Percentiles rank a stretch among this genome's conserved stretches.
Conservation (phyloP, 2,113 vertebrate species). For the Sander vitreus region DNA sequence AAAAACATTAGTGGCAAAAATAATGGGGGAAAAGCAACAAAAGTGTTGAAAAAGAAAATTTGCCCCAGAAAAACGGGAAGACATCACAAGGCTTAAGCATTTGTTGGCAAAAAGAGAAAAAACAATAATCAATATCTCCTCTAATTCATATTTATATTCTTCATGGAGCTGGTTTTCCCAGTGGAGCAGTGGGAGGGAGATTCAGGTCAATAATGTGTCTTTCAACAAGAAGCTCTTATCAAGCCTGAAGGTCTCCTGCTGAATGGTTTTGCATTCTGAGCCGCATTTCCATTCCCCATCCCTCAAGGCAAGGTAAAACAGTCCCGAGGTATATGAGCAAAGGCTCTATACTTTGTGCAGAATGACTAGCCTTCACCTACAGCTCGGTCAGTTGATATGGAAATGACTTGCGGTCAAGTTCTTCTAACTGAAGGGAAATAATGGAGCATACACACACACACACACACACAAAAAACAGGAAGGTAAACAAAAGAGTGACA, state of each 20-base stretch:
- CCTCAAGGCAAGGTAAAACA: conserved; percentile 69
- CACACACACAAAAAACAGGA: neutral
- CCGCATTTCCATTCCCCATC: conserved; percentile 70
- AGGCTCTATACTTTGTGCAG: conserved; percentile 11
- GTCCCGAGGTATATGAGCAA: conserved; percentile 48
- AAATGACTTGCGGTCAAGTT: conserved; percentile 53
- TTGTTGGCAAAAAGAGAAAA: no score
- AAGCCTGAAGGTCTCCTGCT: conserved; percentile 63
- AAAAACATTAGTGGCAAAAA: no score
- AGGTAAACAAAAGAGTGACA: conserved; percentile 51
- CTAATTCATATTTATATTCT: conserved; percentile 53
- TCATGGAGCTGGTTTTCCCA: conserved; percentile 24
- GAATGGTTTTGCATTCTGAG: conserved; percentile 37
- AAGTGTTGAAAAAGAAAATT: no score
- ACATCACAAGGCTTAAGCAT: no score
- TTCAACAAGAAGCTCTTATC: conserved; percentile 55
- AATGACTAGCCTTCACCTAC: conserved; percentile 58
- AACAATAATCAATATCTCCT: conserved; percentile 37
- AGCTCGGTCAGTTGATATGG: conserved; percentile 61
- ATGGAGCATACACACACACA: conserved; percentile 1
- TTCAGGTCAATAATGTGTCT: conserved; percentile 57
- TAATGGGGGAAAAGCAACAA: no score
- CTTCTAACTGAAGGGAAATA: conserved; percentile 18
- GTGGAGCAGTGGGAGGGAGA: conserved; percentile 11
- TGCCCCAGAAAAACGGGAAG: no score